Evolutionary conservation across 2,888 invertebrate genomes (phyloP).

Genomic region (Euclidia mi): DNA sequence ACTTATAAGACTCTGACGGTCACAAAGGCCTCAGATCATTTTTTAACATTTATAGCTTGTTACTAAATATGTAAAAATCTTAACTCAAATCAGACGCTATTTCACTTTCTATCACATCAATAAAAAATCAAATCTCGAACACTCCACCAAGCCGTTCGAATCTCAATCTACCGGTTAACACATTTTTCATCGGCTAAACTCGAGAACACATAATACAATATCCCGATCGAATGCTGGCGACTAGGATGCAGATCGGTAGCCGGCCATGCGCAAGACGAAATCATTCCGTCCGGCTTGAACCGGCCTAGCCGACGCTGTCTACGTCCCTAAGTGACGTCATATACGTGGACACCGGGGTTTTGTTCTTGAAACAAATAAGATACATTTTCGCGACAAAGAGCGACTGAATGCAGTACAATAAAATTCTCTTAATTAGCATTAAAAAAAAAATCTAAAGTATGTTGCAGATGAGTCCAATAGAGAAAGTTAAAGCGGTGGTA

Average conservation of each 20-base stretch:
- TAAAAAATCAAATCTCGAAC: no score
- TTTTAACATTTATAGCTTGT: no score
- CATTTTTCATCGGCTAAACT: conserved; percentile 29
- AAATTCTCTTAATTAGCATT: no score
- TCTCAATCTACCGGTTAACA: conserved; percentile 17
- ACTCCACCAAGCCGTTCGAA: neutral
- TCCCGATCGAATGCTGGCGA: conserved; percentile 27
- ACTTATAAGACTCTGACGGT: no score
- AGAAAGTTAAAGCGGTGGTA: no score
- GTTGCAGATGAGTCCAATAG: no score
- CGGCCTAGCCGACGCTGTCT: conserved; percentile 41
- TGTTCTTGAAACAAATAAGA: conserved; percentile 3
- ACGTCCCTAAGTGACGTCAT: conserved; percentile 40
- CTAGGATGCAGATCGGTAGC: conserved; percentile 45
- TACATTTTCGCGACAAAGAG: neutral
- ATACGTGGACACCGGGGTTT: conserved; percentile 1
- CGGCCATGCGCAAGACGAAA: conserved; percentile 59
- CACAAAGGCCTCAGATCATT: no score
- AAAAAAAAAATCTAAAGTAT: no score
- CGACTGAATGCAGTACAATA: no score
- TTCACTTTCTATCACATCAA: no score
- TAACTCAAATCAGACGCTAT: no score
- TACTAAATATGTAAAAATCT: no score
- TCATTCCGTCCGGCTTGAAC: conserved; percentile 63
- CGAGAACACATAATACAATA: conserved; percentile 52